Evolutionary conservation across 1,140 invertebrate species (phyloP).

Genomic region (Leptinotarsa texana): DNA sequence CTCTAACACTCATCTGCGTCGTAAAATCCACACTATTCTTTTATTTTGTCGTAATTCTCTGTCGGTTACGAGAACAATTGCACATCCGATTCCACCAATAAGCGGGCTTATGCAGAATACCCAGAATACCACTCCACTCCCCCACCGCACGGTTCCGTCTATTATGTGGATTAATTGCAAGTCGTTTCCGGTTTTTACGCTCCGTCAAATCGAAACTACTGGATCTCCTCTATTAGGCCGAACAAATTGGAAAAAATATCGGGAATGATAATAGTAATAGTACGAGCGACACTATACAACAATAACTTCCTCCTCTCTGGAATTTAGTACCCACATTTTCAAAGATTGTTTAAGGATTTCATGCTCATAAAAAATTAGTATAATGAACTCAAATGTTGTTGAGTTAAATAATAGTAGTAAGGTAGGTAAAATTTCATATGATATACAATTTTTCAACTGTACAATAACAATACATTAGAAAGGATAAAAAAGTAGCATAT

Average conservation of each 20-base stretch:
- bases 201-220: slow-evolving; percentile 33
- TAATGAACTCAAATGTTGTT: too few species aligned
- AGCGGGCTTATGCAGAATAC: neutral
- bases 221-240: slow-evolving; percentile 15
- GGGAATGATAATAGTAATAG: too few species aligned
- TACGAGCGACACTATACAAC: too few species aligned
- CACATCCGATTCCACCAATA: slow-evolving; percentile 29
- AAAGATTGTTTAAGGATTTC: too few species aligned
- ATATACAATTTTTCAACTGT: too few species aligned
- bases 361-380: too few species aligned
- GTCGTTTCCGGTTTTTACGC: slow-evolving; percentile 48
- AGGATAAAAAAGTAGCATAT: too few species aligned
- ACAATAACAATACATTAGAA: too few species aligned
- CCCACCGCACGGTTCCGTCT: slow-evolving; percentile 42
- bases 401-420: too few species aligned
- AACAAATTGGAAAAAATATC: neutral
- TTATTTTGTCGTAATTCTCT: slow-evolving; percentile 41
- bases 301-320: too few species aligned
- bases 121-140: slow-evolving; percentile 11
- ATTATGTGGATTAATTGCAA: slow-evolving; percentile 52
- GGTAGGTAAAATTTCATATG: too few species aligned
- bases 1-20: neutral
- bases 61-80: slow-evolving; percentile 43
- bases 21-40: slow-evolving; percentile 32
- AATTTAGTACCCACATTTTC: too few species aligned